Base-by-base conservation (phyloP, 2,888 invertebrate genomes). In the Sarcophaga rosellei region DNA sequence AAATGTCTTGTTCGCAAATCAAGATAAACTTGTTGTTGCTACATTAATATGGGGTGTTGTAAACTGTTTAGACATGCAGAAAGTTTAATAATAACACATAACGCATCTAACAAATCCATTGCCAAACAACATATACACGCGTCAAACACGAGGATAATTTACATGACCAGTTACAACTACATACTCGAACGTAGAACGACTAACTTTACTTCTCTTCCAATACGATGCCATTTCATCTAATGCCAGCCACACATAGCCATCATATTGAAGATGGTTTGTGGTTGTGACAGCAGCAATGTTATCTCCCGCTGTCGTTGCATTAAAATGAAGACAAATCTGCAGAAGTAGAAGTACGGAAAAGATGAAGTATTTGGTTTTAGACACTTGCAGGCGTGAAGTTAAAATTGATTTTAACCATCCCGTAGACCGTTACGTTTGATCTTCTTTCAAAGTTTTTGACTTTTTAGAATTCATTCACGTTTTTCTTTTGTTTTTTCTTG, bases 131-230 rank as follows among this genome's bases (percentile, higher is more conserved):
- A 53, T 35, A 74, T 23, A 84, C 84, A 86, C 86, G 84, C 86
- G 84, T 72, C 72, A 66, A 84, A 78, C 84, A 86, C 81, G 81
- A 75, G 70, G 66, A 86, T 81, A 84, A 86, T 84, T 84, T 84
- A 84, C 84, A 84, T 84, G 81, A 84, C 74, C 81, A 78, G 84
- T 81, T 70, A 63, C 21, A 65, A 21, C 35, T 35, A 35, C n/a
- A n/a, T n/a, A n/a, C 35, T 35, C 35, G 35, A 72, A 20, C 12
- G 47, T 21, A 69, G 23, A 35, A 81, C 44, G 21, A 44, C 83
- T 69, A 63, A 20, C 53, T 12, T 53, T 17, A 53, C 53, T 15
- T 15, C 53, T 53, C 17, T 53, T 53, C 35, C 75, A 76, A 57
- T 69, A 61, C 59, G 57, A 76, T 53, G 59, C 25, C 17, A 72